Percentiles rank a stretch among this genome's conserved stretches.
Conservation (phyloP, 2,113 vertebrate genomes). For the Oncorhynchus tshawytscha region DNA sequence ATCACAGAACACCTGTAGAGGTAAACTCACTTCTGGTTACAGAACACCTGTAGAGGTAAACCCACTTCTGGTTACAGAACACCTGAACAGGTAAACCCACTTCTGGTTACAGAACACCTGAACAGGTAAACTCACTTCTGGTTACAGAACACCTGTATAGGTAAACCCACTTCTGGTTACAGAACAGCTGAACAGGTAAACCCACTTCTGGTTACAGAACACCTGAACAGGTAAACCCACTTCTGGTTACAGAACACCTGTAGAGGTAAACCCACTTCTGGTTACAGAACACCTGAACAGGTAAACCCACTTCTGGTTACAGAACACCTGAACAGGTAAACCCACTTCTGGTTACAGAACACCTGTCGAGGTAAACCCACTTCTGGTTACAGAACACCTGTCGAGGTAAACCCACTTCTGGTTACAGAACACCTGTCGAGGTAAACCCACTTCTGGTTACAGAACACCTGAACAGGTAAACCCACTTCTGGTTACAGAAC, state of each 20-base stretch:
- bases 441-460: background rate
- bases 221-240: constrained; percentile 45
- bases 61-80: constrained; percentile 56
- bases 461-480: background rate
- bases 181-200: no score
- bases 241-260: constrained; percentile 66
- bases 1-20: constrained; percentile 60
- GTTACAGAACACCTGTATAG: background rate
- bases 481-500: background rate
- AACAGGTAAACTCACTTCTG: background rate
- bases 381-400: background rate
- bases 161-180: no score
- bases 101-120: background rate
- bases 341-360: no score
- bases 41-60: constrained; percentile 25
- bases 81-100: background rate
- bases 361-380: background rate
- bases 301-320: constrained; percentile 69
- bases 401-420: background rate
- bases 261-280: constrained; percentile 55
- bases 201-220: background rate
- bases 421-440: background rate
- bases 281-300: constrained; percentile 58
- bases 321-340: constrained; percentile 24
- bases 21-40: constrained; percentile 70